Evolutionary conservation across 2,113 vertebrate genomes (phyloP), one percentile per base, ranked within the genome.

Genomic region (Chamaetylas fuelleborni): DNA sequence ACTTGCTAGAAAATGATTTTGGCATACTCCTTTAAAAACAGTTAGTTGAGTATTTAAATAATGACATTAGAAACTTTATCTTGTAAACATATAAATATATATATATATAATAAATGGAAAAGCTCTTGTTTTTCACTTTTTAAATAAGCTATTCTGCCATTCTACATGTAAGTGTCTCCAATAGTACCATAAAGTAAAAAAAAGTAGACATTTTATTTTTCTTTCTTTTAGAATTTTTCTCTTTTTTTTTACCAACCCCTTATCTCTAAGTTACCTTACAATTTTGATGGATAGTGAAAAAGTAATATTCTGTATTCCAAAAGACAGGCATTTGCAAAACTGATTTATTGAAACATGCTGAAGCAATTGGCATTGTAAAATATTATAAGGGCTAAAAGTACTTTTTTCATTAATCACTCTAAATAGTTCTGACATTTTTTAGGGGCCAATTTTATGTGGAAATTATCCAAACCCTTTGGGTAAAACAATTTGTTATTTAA

Each of bases 401-500:
- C 5, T 87, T 92, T 95, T 95, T 96, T 94, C 65, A 95, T 97
- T 97, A 95, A 95, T 95, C 91, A 94, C 13, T 76, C 34, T 90
- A 87, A 95, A 82, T 67, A 40, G 48, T 82, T 90, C 77, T 95
- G 92, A 97, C 81, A 92, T 73, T 94, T 97, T 93, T 95, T 92
- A 96, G 84, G 60, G 57, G 80, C 42, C 72, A 96, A 54, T 97
- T 97, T 97, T 64, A 88, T 81, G 72, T 31, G 29, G 77, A 96
- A 96, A 70, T 94, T 73, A 95, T 83, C 73, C 81, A 96, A 94
- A 95, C 56, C 58, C 72, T 95, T 96, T 90, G 86, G 74, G 85
- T 81, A 93, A 91, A 95, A 76, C 47, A 34, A 96, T 95, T 95
- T 97, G n/a, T 86, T 97, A 94, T 84, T 95, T 95, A 74, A 95